These are phyloP conservation scores for Tipula helvola DNA, from an alignment of 2,888 invertebrate species.

Conservation along the genomic window DNA sequence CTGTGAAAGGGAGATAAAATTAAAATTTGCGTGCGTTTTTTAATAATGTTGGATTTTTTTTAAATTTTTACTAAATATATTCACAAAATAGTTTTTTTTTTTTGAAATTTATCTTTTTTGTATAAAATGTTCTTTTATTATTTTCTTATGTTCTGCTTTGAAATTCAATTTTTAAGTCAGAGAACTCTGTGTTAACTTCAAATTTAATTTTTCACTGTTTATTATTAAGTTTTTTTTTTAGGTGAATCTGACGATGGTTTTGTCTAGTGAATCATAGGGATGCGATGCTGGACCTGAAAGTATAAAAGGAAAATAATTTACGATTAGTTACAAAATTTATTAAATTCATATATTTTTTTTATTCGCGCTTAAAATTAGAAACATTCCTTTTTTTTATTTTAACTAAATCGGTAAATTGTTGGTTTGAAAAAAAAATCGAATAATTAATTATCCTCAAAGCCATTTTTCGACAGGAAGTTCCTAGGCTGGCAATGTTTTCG, in stretches of 20 bases:
- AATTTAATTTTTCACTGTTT: not conserved
- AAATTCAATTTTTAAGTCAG: not conserved
- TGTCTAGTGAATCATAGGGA: not conserved
- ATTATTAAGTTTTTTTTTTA: not conserved
- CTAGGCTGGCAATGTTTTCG: too few relatives aligned
- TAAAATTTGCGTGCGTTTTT: not conserved
- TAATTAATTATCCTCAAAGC: too few relatives aligned
- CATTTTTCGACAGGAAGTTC: too few relatives aligned
- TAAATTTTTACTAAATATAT: not conserved
- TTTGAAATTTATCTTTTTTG: not conserved
- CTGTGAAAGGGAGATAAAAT: not conserved
- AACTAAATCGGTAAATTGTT: too few relatives aligned
- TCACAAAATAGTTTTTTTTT: not conserved
- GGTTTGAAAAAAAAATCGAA: too few relatives aligned
- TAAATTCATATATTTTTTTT: too few relatives aligned
- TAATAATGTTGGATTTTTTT: not conserved
- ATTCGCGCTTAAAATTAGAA: too few relatives aligned
- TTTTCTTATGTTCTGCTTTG: not conserved
- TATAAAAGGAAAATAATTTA: not conserved
- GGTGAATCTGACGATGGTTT: not conserved
- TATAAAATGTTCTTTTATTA: constrained; percentile 4
- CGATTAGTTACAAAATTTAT: not conserved
- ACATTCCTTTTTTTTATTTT: too few relatives aligned
- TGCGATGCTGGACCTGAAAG: not conserved
- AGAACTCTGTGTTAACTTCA: not conserved